A percentile compares a stretch with the other conserved stretches of the same genome.
Conservation (phyloP, 2,113 vertebrate species). For the Rhadina sibilatrix region DNA sequence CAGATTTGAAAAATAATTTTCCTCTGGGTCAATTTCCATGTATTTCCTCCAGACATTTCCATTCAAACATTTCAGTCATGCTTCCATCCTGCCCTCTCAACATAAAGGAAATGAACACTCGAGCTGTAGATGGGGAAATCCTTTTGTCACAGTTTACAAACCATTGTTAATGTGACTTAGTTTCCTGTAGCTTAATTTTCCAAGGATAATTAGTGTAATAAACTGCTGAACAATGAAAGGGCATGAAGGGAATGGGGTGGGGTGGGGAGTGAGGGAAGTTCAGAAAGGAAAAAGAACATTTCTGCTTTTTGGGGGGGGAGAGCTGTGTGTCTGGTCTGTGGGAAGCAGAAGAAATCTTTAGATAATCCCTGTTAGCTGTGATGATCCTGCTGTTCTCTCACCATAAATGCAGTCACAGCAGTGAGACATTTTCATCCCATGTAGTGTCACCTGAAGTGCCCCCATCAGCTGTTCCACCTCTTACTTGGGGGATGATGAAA, state of each 20-base stretch:
- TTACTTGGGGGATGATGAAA: background rate
- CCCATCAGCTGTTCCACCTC: background rate
- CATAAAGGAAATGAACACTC: background rate
- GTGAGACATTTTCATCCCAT: background rate
- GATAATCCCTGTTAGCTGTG: background rate
- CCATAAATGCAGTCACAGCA: background rate
- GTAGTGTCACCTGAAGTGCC: background rate
- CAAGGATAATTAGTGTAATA: background rate
- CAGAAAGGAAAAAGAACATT: background rate
- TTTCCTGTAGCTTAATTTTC: slow-evolving; percentile 20
- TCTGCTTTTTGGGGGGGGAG: background rate
- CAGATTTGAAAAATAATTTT: background rate
- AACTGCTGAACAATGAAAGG: background rate
- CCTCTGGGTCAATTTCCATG: background rate
- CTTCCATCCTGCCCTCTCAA: background rate
- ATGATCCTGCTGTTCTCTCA: background rate
- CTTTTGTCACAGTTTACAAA: background rate
- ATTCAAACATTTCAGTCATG: background rate
- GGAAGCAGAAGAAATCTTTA: background rate
- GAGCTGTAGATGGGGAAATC: background rate
- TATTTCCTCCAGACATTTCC: background rate
- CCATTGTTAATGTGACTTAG: background rate
- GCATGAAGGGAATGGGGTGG: background rate
- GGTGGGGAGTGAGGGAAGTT: background rate
- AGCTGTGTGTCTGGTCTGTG: background rate